Evolutionary conservation across 1,140 invertebrate species (phyloP).

Genomic region (Dreissena rostriformis): DNA sequence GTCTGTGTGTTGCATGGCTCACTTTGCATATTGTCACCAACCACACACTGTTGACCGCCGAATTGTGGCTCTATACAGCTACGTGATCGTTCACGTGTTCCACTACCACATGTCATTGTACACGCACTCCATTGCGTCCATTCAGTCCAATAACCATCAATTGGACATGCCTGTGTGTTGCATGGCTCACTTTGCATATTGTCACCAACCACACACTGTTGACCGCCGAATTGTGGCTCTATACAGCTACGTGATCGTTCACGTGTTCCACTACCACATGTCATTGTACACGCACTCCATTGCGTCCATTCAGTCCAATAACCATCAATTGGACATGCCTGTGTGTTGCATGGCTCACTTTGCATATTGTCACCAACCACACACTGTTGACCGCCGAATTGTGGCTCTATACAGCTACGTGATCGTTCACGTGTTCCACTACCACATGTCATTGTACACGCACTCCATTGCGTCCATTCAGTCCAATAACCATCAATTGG

Average conservation of each 20-base stretch:
- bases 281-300: constrained; percentile 14
- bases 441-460: constrained; percentile 12
- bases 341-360: neutral
- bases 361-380: neutral
- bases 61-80: neutral
- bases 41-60: neutral
- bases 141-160: constrained; percentile 37
- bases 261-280: constrained; percentile 33
- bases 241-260: constrained; percentile 12
- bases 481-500: constrained; percentile 36
- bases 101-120: neutral
- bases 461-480: constrained; percentile 12
- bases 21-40: neutral
- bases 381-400: neutral
- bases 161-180: constrained; percentile 2
- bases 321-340: constrained; percentile 21
- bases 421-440: constrained; percentile 11
- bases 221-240: constrained; percentile 59
- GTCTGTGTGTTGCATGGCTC: neutral
- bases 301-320: constrained; percentile 11
- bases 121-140: constrained; percentile 33
- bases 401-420: constrained; percentile 1
- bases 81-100: constrained; percentile 15
- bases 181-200: no score
- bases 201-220: constrained; percentile 50